Conservation (phyloP, 2,113 vertebrate species). For the Henicopernis longicauda region DNA sequence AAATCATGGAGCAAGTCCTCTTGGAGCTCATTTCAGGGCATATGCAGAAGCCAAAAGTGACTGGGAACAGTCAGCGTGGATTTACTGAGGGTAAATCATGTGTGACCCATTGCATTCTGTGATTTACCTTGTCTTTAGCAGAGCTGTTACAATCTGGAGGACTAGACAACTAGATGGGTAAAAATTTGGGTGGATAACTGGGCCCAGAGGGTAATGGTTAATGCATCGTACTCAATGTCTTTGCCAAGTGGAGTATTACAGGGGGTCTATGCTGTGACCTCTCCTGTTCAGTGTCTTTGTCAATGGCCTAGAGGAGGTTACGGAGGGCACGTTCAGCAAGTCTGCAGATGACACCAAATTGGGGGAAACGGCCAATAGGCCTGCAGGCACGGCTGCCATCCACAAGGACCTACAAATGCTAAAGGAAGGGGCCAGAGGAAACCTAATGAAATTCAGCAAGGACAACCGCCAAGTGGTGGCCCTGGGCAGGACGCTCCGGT, state of each 20-base stretch:
- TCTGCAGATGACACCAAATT: neutral
- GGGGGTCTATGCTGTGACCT: accelerated
- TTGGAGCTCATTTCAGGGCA: neutral
- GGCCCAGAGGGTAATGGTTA: neutral
- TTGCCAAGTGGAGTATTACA: neutral
- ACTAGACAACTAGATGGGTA: neutral
- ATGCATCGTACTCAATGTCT: neutral
- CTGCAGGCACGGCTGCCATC: neutral
- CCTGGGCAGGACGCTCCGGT: neutral
- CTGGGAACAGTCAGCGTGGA: neutral
- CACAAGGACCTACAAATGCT: neutral
- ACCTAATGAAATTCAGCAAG: neutral
- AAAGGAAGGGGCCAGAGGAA: neutral
- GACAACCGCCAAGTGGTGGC: neutral
- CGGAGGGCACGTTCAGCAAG: neutral
- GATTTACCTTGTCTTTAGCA: neutral
- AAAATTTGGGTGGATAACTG: neutral
- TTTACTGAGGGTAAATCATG: neutral
- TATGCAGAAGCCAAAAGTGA: neutral
- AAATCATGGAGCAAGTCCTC: neutral
- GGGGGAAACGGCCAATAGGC: neutral
- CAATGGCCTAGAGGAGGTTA: neutral
- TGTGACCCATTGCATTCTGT: neutral
- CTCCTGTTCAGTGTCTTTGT: neutral
- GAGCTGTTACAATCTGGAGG: neutral